Evolutionary conservation across 2,113 vertebrate genomes (phyloP).

Genomic region (Dunckerocampus dactyliophorus): DNA sequence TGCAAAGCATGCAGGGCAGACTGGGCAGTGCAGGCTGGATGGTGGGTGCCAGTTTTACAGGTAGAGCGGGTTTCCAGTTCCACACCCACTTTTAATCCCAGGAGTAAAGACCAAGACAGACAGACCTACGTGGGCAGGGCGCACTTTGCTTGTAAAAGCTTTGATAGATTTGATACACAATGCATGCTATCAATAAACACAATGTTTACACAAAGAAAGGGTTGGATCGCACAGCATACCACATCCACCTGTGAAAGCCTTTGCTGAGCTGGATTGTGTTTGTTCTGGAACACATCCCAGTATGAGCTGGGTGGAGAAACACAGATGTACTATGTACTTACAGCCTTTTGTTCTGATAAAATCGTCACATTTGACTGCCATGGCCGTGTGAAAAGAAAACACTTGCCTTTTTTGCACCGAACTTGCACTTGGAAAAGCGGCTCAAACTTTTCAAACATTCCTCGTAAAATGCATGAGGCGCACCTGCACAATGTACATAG

Average conservation of each 20-base stretch:
- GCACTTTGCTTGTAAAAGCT: slow-evolving; percentile 1
- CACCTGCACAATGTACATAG: background rate
- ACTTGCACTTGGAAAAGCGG: background rate
- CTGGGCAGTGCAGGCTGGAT: background rate
- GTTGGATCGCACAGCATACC: background rate
- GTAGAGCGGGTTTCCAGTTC: slow-evolving; percentile 31
- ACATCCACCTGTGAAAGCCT: slow-evolving; percentile 3
- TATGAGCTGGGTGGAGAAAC: slow-evolving; percentile 4
- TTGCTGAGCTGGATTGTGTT: slow-evolving; percentile 9
- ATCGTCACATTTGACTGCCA: background rate
- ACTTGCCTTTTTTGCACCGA: background rate
- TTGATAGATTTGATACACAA: slow-evolving; percentile 2
- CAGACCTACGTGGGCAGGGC: background rate
- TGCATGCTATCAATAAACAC: background rate
- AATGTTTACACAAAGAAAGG: slow-evolving; percentile 15
- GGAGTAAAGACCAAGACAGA: background rate
- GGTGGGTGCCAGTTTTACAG: slow-evolving; percentile 22
- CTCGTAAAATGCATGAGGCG: slow-evolving; percentile 25
- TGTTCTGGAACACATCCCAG: slow-evolving; percentile 11
- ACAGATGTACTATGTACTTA: background rate
- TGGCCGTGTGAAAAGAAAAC: slow-evolving; percentile 9
- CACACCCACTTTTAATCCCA: slow-evolving; percentile 20
- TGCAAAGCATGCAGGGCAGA: background rate
- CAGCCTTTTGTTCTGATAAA: slow-evolving; percentile 9
- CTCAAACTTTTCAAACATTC: no score